Conservation (phyloP, 2,113 vertebrate species). For the Phrynosoma platyrhinos region DNA sequence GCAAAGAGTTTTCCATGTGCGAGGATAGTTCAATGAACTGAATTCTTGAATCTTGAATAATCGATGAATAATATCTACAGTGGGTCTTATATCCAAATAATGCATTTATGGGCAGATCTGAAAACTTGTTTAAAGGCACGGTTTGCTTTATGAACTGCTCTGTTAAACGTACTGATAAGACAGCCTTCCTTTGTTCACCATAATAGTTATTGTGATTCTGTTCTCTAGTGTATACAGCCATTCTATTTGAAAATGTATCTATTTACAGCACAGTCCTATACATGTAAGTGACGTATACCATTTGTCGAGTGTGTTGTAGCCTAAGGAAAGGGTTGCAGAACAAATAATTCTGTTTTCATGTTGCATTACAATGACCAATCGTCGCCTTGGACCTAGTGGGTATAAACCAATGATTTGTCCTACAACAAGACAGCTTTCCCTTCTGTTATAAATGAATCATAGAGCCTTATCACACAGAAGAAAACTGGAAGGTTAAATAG, state of each 20-base stretch:
- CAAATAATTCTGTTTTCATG: background rate
- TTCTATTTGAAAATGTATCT: background rate
- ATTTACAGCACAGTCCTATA: background rate
- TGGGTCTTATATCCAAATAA: background rate
- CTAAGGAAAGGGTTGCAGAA: background rate
- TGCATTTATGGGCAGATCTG: background rate
- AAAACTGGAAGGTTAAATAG: too few relatives aligned
- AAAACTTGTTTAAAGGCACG: background rate
- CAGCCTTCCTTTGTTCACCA: background rate
- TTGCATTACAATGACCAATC: background rate
- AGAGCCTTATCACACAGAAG: background rate
- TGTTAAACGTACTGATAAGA: constrained; percentile 27
- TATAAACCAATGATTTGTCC: background rate
- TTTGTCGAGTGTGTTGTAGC: background rate
- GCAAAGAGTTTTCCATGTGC: background rate
- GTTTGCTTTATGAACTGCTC: background rate
- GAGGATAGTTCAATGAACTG: background rate
- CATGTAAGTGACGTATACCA: background rate
- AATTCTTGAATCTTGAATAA: background rate
- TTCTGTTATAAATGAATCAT: background rate
- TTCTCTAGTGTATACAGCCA: background rate
- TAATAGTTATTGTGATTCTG: background rate
- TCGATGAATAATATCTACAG: background rate
- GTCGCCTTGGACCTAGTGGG: background rate
- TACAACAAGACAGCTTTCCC: background rate